Conservation (phyloP, 1,140 invertebrate genomes). For the Neotoxoptera formosana region DNA sequence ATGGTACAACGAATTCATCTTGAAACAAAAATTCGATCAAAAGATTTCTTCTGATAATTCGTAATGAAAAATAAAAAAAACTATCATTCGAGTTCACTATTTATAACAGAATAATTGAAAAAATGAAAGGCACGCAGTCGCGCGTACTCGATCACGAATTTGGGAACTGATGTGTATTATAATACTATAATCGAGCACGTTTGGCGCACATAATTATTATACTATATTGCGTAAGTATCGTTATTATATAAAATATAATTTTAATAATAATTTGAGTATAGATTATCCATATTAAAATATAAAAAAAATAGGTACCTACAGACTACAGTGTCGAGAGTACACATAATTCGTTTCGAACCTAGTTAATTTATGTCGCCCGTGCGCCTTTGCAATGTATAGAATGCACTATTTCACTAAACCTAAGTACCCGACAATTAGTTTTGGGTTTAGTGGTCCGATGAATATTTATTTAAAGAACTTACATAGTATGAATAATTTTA, state of each 20-base stretch:
- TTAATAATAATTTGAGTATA: background rate
- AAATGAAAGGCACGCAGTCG: background rate
- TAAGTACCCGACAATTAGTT: background rate
- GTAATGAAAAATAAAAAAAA: background rate
- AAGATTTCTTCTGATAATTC: background rate
- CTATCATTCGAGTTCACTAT: background rate
- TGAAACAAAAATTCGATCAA: background rate
- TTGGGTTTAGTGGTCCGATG: background rate
- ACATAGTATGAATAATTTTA: background rate
- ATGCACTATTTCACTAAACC: background rate
- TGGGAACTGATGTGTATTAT: background rate
- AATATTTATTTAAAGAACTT: background rate
- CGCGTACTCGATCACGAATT: background rate
- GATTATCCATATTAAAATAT: background rate
- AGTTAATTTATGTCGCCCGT: background rate
- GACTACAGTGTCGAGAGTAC: background rate
- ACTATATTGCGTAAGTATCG: background rate
- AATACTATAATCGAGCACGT: background rate
- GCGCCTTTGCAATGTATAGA: background rate
- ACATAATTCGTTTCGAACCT: background rate
- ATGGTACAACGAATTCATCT: background rate
- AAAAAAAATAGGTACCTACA: background rate
- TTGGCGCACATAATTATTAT: slow-evolving; percentile 1
- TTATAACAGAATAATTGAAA: background rate
- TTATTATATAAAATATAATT: background rate